phyloP scores from a whole-genome alignment of 2,797 vertebrate genomes.

The Sebastiscus tertius region DNA sequence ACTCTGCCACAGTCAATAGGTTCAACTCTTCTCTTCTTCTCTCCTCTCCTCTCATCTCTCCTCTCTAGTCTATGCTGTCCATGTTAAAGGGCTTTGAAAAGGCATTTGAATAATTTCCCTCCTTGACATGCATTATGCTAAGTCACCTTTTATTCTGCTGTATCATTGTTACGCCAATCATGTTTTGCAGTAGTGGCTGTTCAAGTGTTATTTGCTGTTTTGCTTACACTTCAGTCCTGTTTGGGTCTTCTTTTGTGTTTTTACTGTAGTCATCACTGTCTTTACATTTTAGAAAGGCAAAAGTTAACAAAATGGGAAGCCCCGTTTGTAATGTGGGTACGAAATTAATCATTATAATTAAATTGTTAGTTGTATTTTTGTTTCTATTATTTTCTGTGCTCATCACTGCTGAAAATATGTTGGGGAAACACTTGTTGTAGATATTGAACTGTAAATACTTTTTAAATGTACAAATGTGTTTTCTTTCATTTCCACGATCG shows the following conservation, averaged over 20 bases:
- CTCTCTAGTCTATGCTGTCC: conserved; percentile 24
- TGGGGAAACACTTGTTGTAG: conserved; percentile 60
- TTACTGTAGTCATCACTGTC: conserved; percentile 27
- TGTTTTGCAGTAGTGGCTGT: conserved; percentile 34
- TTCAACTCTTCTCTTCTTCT: not conserved
- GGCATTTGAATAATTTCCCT: conserved; percentile 13
- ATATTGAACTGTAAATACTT: conserved; percentile 77
- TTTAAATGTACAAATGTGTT: conserved; percentile 69
- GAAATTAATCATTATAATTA: conserved; percentile 3
- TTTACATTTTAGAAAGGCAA: not conserved
- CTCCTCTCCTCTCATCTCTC: not conserved
- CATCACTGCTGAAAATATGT: conserved; percentile 33
- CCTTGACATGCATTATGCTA: conserved; percentile 11
- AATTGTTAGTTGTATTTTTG: not conserved
- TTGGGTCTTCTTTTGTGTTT: conserved; percentile 28
- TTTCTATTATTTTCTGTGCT: conserved; percentile 5
- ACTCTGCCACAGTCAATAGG: not conserved
- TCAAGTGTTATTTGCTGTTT: conserved; percentile 25
- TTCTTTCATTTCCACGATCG: conserved; percentile 44
- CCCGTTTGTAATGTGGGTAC: conserved; percentile 1
- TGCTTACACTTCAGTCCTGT: conserved; percentile 15
- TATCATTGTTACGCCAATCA: conserved; percentile 31
- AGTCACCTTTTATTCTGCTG: conserved; percentile 44
- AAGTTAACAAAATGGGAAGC: not conserved
- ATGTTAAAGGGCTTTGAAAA: conserved; percentile 62